Conservation (phyloP, 2,113 vertebrate species). For the Cyprinodon variegatus region DNA sequence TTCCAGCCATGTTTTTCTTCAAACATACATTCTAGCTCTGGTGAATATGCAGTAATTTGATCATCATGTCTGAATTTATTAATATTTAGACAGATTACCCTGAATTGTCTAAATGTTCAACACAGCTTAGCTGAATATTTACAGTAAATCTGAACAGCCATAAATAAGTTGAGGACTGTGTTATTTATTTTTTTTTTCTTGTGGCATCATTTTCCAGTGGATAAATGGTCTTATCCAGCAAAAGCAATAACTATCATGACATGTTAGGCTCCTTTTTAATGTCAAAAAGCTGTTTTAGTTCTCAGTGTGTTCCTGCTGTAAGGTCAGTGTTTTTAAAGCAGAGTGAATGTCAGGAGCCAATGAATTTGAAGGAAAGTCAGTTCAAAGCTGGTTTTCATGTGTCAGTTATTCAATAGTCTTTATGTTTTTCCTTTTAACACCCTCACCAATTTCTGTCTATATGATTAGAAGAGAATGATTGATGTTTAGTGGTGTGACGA, state of each 20-base stretch:
- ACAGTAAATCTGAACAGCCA: conserved; percentile 25
- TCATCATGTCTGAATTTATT: conserved; percentile 1
- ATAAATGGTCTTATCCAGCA: conserved; percentile 76
- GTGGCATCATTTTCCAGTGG: conserved; percentile 62
- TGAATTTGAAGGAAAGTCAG: background rate
- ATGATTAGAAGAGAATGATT: conserved; percentile 58
- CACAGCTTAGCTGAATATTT: conserved; percentile 16
- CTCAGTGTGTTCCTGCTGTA: conserved; percentile 14
- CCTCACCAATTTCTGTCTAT: conserved; percentile 22
- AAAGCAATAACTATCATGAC: conserved; percentile 78
- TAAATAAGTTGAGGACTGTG: conserved; percentile 15
- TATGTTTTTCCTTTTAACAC: conserved; percentile 19
- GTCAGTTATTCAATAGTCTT: conserved; percentile 35
- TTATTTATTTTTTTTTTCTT: conserved; percentile 24
- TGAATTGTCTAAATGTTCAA: background rate
- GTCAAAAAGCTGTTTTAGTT: conserved; percentile 5
- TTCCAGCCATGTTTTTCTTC: conserved; percentile 37
- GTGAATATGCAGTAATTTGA: conserved; percentile 11
- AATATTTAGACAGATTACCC: background rate
- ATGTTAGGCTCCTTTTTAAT: conserved; percentile 38
- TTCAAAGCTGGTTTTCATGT: conserved; percentile 42
- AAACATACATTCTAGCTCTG: conserved; percentile 19
- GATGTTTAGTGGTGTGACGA: conserved; percentile 56
- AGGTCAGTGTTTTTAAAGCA: conserved; percentile 31
- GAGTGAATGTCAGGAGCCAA: conserved; percentile 22